Base-by-base conservation (phyloP, 2,113 vertebrate species). In the Psittacula cyanocephala region DNA sequence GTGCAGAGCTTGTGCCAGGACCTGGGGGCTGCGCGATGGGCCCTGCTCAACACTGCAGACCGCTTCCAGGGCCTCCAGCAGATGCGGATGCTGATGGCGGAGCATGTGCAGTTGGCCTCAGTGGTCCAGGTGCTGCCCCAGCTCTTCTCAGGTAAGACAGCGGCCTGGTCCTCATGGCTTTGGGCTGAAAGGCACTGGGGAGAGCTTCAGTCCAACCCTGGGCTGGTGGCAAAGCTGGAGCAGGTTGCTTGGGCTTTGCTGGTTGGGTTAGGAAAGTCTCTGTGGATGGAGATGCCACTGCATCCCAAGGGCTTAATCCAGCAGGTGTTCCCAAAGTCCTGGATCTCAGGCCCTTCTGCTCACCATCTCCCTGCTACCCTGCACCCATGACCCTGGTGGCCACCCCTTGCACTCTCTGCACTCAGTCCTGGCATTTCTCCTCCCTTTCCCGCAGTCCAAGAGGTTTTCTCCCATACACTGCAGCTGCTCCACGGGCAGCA, bases 91-190 rank as follows among this genome's bases (percentile, higher is more conserved):
- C 94, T 98, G 88, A 98, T 98, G 15, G 90, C 91, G 6, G 97
- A 98, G 50, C 99, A 99, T 9, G 70, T 96, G 20, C 99, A 99
- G 96, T 98, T 99, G 25, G 97, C 98, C 23, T 98, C 98, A 0
- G 98, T 99, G 13, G 98, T 99, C 77, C 98, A 98, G 93, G 98
- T 99, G 95, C 96, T 99, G 96, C 99, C 99, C 4, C 98, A 98
- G 46, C 98, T 99, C 72, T 98, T 98, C 95, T 98, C 98, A 1
- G 99, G 99, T 99, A 93, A 98, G 98, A 43, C 17, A 13, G 27
- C 17, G 35, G 19, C 52, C 25, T 0, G 0, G 7, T 55, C 49
- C 59, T 29, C 0, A 0, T 76, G 69, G 24, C 23, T 77, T 71
- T 77, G 62, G 60, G 22, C 31, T 80, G 63, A 43, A 67, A 76